phyloP scores from a whole-genome alignment of 1,140 invertebrate genomes.

The Carcinoscorpius rotundicauda region DNA sequence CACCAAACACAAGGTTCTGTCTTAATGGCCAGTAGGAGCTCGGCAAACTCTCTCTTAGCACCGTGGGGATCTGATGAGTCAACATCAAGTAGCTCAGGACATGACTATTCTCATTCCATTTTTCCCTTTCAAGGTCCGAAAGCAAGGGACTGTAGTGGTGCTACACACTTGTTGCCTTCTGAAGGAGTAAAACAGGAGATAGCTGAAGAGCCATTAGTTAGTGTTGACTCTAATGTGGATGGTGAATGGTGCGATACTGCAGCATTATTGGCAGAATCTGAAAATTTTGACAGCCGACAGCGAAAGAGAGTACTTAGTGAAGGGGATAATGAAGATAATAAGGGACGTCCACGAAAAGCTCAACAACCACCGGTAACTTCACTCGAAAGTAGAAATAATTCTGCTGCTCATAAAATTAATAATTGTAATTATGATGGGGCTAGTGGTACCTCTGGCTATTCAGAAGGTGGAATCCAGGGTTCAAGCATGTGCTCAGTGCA shows the following conservation, averaged over 20 bases:
- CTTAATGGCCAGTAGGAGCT: too few relatives aligned
- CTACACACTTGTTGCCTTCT: too few relatives aligned
- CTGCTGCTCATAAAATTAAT: not conserved
- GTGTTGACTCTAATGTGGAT: not conserved
- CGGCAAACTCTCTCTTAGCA: not conserved
- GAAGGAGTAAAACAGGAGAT: not conserved
- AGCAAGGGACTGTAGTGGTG: not conserved
- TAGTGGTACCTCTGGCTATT: not conserved
- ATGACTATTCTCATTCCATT: not conserved
- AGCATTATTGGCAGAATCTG: not conserved
- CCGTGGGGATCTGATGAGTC: conserved; percentile 2
- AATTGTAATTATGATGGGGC: not conserved
- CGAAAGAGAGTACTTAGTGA: conserved; percentile 2
- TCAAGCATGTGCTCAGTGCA: not conserved
- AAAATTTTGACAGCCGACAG: not conserved
- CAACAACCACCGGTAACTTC: not conserved
- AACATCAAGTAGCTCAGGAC: not conserved
- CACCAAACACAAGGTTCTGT: too few relatives aligned
- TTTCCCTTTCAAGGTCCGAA: not conserved
- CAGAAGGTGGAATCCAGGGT: not conserved
- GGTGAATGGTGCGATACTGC: not conserved
- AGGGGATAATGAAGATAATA: not conserved
- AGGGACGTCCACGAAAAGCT: not conserved
- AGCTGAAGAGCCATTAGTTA: not conserved
- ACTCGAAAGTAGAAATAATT: not conserved